Conservation (phyloP, 2,888 invertebrate genomes). For the Netelia virgata region DNA sequence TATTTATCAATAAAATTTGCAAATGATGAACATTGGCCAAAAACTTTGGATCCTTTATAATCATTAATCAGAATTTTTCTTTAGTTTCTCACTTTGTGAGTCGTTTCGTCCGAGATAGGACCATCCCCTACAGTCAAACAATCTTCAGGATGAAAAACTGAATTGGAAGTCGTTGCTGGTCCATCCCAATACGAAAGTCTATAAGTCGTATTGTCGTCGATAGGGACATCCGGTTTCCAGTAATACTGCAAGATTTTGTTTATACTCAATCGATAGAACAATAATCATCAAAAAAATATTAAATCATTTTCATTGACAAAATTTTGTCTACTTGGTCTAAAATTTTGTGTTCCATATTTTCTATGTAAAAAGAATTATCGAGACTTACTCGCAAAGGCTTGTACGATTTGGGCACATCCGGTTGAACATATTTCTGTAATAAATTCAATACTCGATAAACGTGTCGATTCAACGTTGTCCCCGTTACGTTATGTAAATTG, state of each 20-base stretch:
- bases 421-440: conserved; percentile 81
- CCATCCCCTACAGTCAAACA: conserved; percentile 85
- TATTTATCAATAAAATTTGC: not conserved
- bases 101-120: conserved; percentile 85
- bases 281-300: not conserved
- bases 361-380: not conserved
- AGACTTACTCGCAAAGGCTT: conserved; percentile 84
- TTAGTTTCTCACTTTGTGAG: conserved; percentile 85
- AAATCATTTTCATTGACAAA: no score
- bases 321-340: not conserved
- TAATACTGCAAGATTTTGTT: conserved; percentile 79
- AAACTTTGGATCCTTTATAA: not conserved
- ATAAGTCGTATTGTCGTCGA: conserved; percentile 88
- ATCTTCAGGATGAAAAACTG: conserved; percentile 81
- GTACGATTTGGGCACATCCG: conserved; percentile 83
- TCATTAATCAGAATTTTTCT: conserved; percentile 3
- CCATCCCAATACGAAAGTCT: conserved; percentile 80
- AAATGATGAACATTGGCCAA: not conserved
- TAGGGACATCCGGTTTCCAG: conserved; percentile 83
- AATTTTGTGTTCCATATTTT: not conserved
- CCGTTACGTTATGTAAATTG: no score
- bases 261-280: conserved; percentile 19
- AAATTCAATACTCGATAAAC: conserved; percentile 11
- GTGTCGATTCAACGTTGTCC: not conserved
- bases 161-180: conserved; percentile 40